Base-by-base conservation (phyloP, 2,797 vertebrate genomes). In the Girardinus metallicus region DNA sequence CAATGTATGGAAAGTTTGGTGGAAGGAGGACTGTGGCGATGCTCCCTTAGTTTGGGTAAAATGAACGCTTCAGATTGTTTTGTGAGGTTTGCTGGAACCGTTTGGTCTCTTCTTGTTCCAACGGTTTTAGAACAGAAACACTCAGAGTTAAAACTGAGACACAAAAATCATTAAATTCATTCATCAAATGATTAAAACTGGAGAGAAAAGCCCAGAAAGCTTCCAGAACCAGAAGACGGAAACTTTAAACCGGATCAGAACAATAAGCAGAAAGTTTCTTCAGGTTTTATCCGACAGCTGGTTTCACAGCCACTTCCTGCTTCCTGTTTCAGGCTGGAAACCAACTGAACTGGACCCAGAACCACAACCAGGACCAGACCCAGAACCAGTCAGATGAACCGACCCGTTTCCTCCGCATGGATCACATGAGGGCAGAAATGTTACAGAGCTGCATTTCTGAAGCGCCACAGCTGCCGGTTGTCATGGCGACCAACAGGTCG, bases 381-480 rank as follows among this genome's bases (percentile, higher is more conserved):
- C 43, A 44, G 44, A n/a, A 55, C 21, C 23, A 5, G 23, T 57
- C 53, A 57, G 23, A 29, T 11, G 26, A 57, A 57, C 26, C 23
- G 3, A 57, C 18, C 49, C 0, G 1, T 9, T 53, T 53, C n/a
- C 12, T 31, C 29, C 31, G 57, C n/a, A 29, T 4, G 29, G 5
- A 12, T 60, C 57, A 29, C 26, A 55, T 55, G 9, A 46, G 9
- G 44, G 10, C 26, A 39, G 21, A 57, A 74, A 75, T 75, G 73
- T 18, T 39, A 36, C 36, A 57, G 49, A 74, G 73, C 51, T 29
- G 36, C 73, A 57, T 75, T 75, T 29, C 29, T 57, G 46, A 31
- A 31, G 29, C 26, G 26, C 44, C 15, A 3, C 43, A 47, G 43
- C 46, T 23, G 46, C 47, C 7, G 31, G 21, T 49, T 60, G 11